Evolutionary conservation across 1,140 invertebrate genomes (phyloP).

Genomic region (Chlorops oryzae): DNA sequence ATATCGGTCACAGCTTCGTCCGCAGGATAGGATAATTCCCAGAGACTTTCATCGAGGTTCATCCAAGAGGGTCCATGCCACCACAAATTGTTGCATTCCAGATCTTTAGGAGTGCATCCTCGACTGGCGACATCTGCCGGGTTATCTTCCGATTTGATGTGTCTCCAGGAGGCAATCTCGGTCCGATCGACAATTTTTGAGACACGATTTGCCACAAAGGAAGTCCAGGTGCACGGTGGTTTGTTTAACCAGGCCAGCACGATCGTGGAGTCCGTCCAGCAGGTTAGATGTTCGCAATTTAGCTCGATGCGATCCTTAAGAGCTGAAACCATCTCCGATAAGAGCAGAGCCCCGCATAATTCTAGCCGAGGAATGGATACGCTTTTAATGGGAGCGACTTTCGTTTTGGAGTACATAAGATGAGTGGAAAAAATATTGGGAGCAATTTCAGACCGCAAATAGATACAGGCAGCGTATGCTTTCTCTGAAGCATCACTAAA

Average conservation of each 20-base stretch:
- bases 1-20: background rate
- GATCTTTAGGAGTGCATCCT: background rate
- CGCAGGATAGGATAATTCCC: background rate
- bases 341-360: no score
- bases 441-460: no score
- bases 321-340: no score
- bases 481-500: constrained; percentile 8
- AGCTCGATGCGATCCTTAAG: no score
- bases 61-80: background rate
- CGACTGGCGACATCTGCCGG: background rate
- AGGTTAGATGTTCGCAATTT: background rate
- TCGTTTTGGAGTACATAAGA: no score
- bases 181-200: background rate
- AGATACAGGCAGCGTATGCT: no score
- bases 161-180: background rate
- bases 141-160: background rate
- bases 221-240: constrained; percentile 1
- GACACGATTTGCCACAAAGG: constrained; percentile 2
- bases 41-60: background rate
- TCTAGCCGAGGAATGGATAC: no score
- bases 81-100: background rate
- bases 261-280: constrained; percentile 5
- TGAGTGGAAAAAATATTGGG: no score
- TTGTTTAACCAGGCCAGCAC: background rate
- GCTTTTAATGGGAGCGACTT: no score